Conservation (phyloP, 1,140 invertebrate genomes). For the Caligus rogercresseyi region DNA sequence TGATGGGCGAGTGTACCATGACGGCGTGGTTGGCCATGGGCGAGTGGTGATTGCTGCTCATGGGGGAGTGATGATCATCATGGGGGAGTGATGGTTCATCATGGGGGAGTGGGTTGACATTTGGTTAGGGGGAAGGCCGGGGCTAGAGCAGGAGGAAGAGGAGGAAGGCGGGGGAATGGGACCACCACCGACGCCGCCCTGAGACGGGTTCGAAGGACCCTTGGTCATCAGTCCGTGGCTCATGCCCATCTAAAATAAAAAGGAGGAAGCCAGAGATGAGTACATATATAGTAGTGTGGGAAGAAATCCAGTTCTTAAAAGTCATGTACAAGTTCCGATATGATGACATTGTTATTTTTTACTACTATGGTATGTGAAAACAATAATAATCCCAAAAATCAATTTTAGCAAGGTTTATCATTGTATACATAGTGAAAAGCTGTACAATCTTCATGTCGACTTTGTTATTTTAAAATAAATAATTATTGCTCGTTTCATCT, state of each 20-base stretch:
- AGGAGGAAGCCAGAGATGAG: background rate
- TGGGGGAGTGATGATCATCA: background rate
- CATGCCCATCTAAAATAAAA: background rate
- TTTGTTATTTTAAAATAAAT: no score
- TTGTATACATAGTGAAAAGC: no score
- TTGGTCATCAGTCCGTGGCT: background rate
- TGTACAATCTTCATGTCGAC: no score
- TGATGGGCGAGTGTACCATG: background rate
- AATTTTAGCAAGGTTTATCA: no score
- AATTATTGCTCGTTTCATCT: no score
- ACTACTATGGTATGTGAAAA: no score
- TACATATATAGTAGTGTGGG: background rate
- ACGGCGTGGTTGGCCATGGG: background rate
- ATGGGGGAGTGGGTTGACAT: background rate
- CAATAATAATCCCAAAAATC: no score
- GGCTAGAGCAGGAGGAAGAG: background rate
- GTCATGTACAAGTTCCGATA: no score
- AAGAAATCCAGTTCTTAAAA: background rate
- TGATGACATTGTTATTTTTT: no score
- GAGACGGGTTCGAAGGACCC: no score
- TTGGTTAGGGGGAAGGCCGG: background rate
- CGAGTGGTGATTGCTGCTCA: background rate
- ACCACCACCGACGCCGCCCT: no score
- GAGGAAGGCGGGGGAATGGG: background rate
- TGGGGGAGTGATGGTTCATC: conserved; percentile 16